Conservation (phyloP, 2,113 vertebrate genomes). For the Hemibagrus wyckioides region DNA sequence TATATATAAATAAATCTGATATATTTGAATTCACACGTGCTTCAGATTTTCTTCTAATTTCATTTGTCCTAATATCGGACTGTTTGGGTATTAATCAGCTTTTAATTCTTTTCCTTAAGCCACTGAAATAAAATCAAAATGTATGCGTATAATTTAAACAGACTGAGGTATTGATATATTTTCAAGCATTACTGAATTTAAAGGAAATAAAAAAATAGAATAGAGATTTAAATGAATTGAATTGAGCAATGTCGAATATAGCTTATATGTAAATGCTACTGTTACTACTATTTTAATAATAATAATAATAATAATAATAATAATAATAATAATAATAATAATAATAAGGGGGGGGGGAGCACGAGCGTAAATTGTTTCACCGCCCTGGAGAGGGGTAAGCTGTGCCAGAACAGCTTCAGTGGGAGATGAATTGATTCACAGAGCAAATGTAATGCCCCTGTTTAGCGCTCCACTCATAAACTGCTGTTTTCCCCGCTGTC, state of each 20-base stretch:
- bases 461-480: conserved; percentile 46
- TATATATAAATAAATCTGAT: neutral
- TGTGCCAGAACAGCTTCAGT: conserved; percentile 28
- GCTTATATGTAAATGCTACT: neutral
- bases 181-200: neutral
- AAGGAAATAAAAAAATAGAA: neutral
- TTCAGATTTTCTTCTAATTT: neutral
- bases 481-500: conserved; percentile 63
- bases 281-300: neutral
- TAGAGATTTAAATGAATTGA: neutral
- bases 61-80: neutral
- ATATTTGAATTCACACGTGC: neutral
- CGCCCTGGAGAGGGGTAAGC: neutral
- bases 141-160: fast-evolving
- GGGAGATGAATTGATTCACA: conserved; percentile 10
- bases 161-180: too few species aligned
- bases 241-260: neutral
- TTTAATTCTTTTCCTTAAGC: too few species aligned
- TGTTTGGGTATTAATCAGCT: neutral
- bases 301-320: neutral
- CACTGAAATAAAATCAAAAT: neutral
- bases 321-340: conserved; percentile 10
- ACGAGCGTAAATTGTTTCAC: neutral
- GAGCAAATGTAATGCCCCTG: conserved; percentile 58
- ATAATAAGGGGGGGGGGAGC: neutral